Evolutionary conservation across 2,888 invertebrate species (phyloP), one percentile per base, ranked within the genome.

Genomic region (Aleiodes testaceus): DNA sequence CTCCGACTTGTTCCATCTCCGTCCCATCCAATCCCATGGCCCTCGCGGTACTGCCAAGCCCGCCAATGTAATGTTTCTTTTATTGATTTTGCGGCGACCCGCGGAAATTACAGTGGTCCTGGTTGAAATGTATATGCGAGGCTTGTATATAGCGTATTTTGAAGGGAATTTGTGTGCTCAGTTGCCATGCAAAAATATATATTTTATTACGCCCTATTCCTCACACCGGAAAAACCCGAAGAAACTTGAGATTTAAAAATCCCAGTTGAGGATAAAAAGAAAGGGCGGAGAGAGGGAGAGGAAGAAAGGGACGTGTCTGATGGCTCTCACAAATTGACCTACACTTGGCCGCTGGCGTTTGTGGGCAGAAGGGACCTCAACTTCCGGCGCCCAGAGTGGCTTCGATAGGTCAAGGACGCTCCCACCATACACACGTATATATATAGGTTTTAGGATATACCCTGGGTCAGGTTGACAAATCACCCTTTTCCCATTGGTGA

Each of bases 1-100:
- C 59, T 16, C 20, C 14, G 83, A 82, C 81, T 79, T 80, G 78
- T 84, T 83, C 85, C 83, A 76, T 85, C 84, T 82, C 47, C 82
- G 80, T 83, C 80, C 80, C 84, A 83, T 85, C 84, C 84, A 83
- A 84, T 83, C 83, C 85, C 81, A 85, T 82, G 79, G 82, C 81
- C 82, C 83, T 73, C 82, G 77, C 79, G 79, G 79, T 81, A 81
- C 82, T 78, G 79, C 84, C 82, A 80, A 78, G 59, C 45, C 83
- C 84, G 83, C 84, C 87, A 81, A 87, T 87, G 85, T 87, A 87
- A 87, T 87, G 87, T 87, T 87, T 87, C 86, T 87, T 86, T 87
- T 87, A 87, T 87, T 87, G 87, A 87, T 87, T 87, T 87, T 85
- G 85, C 81, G 85, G 83, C 84, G 80, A 81, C 81, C 84, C 82